phyloP scores from a whole-genome alignment of 2,888 invertebrate species.

The Amaurobius ferox region DNA sequence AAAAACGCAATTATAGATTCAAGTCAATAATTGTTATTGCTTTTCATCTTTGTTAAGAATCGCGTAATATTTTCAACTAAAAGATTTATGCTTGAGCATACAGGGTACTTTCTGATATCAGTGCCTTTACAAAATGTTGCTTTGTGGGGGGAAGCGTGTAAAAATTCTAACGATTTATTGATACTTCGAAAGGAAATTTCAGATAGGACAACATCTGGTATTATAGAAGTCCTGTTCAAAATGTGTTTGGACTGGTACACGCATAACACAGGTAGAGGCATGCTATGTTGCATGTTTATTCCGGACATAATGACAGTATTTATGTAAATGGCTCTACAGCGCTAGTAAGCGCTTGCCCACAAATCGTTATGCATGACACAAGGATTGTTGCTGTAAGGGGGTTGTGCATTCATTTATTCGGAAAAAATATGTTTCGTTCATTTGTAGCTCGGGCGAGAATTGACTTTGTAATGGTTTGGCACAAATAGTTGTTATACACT shows the following conservation, averaged over 20 bases:
- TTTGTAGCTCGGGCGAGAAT: too few relatives aligned
- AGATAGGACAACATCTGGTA: constrained; percentile 44
- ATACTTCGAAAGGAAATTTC: constrained; percentile 46
- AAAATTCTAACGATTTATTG: constrained; percentile 56
- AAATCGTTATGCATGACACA: constrained; percentile 42
- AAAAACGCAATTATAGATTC: background rate
- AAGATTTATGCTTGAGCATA: background rate
- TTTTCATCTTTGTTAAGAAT: background rate
- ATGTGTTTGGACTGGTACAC: constrained; percentile 36
- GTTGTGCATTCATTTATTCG: background rate
- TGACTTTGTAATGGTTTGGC: too few relatives aligned
- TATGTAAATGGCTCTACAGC: constrained; percentile 59
- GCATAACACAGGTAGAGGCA: constrained; percentile 35
- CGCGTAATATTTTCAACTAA: background rate
- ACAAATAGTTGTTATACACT: too few relatives aligned
- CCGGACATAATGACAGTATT: constrained; percentile 50
- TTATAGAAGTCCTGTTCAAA: constrained; percentile 40
- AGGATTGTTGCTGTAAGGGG: background rate
- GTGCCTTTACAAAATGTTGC: constrained; percentile 14
- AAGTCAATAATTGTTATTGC: background rate
- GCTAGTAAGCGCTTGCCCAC: constrained; percentile 32
- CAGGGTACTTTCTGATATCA: background rate
- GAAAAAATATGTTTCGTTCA: background rate
- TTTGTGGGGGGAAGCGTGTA: constrained; percentile 2
- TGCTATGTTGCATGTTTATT: constrained; percentile 67